Conservation (phyloP, 1,140 invertebrate genomes). For the Micrasema minimum region DNA sequence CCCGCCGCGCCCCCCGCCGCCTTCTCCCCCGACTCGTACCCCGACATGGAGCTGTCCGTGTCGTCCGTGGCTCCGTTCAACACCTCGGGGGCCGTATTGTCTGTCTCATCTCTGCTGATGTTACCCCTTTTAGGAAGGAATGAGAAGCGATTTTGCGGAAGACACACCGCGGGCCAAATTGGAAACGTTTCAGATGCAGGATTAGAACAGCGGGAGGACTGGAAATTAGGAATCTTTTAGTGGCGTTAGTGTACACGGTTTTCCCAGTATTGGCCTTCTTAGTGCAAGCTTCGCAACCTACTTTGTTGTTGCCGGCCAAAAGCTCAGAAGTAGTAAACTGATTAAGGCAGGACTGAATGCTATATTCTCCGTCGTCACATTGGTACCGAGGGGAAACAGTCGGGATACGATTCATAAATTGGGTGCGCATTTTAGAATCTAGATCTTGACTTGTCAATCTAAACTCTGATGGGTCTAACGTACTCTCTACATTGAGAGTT, state of each 20-base stretch:
- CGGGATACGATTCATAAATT: slow-evolving; percentile 56
- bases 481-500: slow-evolving; percentile 54
- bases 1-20: slow-evolving; percentile 52
- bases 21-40: slow-evolving; percentile 62
- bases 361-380: slow-evolving; percentile 81
- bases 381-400: slow-evolving; percentile 74
- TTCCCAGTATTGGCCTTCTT: slow-evolving; percentile 76
- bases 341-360: slow-evolving; percentile 87
- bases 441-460: slow-evolving; percentile 22
- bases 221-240: slow-evolving; percentile 91
- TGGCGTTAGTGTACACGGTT: slow-evolving; percentile 88
- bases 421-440: slow-evolving; percentile 45
- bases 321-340: slow-evolving; percentile 92
- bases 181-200: slow-evolving; percentile 93
- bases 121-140: slow-evolving; percentile 73
- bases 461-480: not conserved
- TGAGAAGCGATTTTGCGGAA: slow-evolving; percentile 83
- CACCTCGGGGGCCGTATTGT: slow-evolving; percentile 56
- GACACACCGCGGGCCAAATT: slow-evolving; percentile 69
- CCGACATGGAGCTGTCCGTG: slow-evolving; percentile 63
- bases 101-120: slow-evolving; percentile 61
- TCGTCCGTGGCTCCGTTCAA: slow-evolving; percentile 65
- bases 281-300: slow-evolving; percentile 91
- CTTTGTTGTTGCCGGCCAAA: slow-evolving; percentile 91
- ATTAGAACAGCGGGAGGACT: slow-evolving; percentile 93